Evolutionary conservation across 1,140 invertebrate species (phyloP).

Genomic region (Drosophila rhopaloa): DNA sequence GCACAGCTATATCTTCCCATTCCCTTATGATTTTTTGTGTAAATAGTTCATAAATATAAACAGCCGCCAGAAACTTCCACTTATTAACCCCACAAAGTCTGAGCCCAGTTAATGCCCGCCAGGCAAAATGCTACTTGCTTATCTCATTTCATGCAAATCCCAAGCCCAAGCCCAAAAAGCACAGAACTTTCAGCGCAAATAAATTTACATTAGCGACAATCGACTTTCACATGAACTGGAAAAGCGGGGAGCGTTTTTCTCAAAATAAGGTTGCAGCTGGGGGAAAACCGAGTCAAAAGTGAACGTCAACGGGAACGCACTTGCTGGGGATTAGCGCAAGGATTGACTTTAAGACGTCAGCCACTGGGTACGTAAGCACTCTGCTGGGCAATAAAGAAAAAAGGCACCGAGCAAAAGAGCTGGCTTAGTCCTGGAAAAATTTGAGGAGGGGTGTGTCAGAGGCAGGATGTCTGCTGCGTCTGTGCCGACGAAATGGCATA

Average conservation of each 20-base stretch:
- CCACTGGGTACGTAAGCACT: conserved; percentile 49
- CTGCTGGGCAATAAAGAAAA: conserved; percentile 60
- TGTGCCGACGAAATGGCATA: conserved; percentile 68
- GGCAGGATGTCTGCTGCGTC: conserved; percentile 36
- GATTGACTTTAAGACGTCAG: conserved; percentile 77
- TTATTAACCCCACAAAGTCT: conserved; percentile 26
- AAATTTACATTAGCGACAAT: conserved; percentile 68
- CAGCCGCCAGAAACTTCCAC: conserved; percentile 12
- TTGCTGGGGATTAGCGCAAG: conserved; percentile 73
- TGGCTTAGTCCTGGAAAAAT: conserved; percentile 36
- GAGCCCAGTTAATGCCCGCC: conserved; percentile 16
- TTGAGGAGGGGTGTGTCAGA: background rate
- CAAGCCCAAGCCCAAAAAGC: conserved; percentile 24
- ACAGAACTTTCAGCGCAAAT: conserved; percentile 50
- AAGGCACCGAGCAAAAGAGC: conserved; percentile 25
- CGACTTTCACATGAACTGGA: conserved; percentile 32
- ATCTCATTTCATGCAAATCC: conserved; percentile 65
- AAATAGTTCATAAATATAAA: conserved; percentile 1
- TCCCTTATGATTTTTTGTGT: background rate
- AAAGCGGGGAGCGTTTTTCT: conserved; percentile 14
- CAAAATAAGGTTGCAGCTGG: conserved; percentile 25
- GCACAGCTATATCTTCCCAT: no score
- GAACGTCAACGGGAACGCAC: conserved; percentile 54
- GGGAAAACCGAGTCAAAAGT: conserved; percentile 57
- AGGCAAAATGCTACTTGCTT: conserved; percentile 50